phyloP scores from a whole-genome alignment of 2,888 invertebrate genomes.

The Acleris literana region DNA sequence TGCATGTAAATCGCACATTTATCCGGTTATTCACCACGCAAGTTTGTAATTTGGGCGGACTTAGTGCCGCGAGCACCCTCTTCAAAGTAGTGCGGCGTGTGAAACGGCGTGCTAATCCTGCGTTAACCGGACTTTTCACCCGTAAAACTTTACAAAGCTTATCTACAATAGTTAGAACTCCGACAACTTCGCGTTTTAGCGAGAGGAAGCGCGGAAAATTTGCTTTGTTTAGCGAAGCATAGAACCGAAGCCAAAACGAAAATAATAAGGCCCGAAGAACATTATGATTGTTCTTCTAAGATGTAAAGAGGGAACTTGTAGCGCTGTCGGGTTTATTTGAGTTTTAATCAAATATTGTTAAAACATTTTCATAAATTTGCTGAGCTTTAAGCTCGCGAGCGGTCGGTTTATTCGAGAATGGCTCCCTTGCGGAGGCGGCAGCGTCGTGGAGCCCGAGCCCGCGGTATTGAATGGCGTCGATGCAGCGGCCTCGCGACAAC shows the following conservation, averaged over 20 bases:
- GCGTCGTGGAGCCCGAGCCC: slow-evolving; percentile 36
- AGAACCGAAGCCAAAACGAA: background rate
- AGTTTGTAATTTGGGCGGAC: slow-evolving; percentile 25
- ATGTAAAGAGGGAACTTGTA: background rate
- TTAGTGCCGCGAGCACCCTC: slow-evolving; percentile 23
- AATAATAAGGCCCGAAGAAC: background rate
- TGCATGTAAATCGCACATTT: slow-evolving; percentile 30
- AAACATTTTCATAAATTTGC: too few relatives aligned
- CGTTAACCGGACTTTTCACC: slow-evolving; percentile 15
- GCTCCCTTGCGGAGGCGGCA: slow-evolving; percentile 35
- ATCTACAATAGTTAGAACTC: slow-evolving; percentile 5
- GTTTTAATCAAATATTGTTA: too few relatives aligned
- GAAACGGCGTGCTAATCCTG: slow-evolving; percentile 16
- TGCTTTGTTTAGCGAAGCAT: background rate
- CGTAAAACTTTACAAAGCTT: slow-evolving; percentile 22
- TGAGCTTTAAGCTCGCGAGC: background rate
- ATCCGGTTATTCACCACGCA: slow-evolving; percentile 31
- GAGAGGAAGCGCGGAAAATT: background rate
- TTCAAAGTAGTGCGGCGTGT: slow-evolving; percentile 10
- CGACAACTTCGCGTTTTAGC: background rate
- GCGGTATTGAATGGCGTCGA: slow-evolving; percentile 73
- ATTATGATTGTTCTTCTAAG: background rate
- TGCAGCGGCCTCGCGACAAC: slow-evolving; percentile 70
- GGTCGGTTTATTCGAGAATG: slow-evolving; percentile 23
- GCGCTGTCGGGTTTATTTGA: background rate